Conservation (phyloP, 2,797 vertebrate genomes). For the Phrynocephalus forsythii region DNA sequence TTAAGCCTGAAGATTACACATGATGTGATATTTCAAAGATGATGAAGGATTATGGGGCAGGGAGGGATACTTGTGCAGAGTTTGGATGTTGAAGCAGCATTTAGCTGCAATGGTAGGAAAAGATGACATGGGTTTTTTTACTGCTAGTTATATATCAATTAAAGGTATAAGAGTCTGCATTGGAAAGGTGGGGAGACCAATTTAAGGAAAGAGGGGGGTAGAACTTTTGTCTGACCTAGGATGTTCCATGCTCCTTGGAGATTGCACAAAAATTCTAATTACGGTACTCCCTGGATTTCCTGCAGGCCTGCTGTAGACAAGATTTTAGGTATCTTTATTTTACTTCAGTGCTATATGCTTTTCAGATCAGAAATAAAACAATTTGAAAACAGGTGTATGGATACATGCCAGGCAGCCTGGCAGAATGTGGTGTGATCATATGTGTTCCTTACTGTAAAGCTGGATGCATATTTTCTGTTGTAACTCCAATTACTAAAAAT, state of each 20-base stretch:
- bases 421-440: background rate
- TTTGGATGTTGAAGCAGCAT: background rate
- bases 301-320: background rate
- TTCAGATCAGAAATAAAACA: background rate
- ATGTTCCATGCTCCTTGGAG: background rate
- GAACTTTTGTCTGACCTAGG: background rate
- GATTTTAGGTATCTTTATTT: background rate
- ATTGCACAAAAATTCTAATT: background rate
- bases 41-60: background rate
- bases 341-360: background rate
- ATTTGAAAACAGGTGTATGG: constrained; percentile 9
- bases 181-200: too few relatives aligned
- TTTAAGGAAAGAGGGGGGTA: background rate
- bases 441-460: background rate
- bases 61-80: background rate
- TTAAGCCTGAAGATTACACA: too few relatives aligned
- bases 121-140: background rate
- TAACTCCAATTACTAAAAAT: background rate
- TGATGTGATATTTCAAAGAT: background rate
- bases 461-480: constrained; percentile 2
- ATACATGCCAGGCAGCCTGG: background rate
- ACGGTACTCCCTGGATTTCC: background rate
- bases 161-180: background rate
- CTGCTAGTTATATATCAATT: background rate
- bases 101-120: background rate